phyloP scores from a whole-genome alignment of 2,113 vertebrate genomes.

The Rostratula benghalensis region DNA sequence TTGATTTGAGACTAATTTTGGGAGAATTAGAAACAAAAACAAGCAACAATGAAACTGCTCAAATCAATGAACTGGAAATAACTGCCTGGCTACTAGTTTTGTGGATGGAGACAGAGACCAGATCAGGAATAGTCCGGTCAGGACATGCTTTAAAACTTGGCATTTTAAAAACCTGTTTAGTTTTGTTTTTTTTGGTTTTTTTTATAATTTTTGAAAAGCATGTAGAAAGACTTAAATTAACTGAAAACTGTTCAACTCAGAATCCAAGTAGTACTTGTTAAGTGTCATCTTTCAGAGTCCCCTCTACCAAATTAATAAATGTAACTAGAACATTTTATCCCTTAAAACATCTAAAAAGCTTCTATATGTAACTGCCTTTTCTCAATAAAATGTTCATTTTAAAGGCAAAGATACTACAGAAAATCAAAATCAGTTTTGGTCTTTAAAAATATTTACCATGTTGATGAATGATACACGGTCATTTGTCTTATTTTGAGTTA shows the following conservation, averaged over 20 bases:
- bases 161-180: rapidly evolving
- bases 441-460: background rate
- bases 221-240: background rate
- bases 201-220: rapidly evolving
- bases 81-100: background rate
- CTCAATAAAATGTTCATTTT: background rate
- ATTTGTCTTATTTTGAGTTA: background rate
- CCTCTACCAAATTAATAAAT: background rate
- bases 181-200: background rate
- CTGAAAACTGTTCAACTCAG: background rate
- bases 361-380: background rate
- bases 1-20: background rate
- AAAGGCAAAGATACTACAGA: background rate
- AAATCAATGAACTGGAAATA: background rate
- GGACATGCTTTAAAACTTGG: background rate
- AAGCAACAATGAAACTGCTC: background rate
- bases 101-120: background rate
- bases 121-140: background rate
- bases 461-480: background rate
- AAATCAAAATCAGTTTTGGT: background rate
- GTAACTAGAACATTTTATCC: background rate
- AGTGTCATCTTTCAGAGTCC: background rate
- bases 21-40: background rate
- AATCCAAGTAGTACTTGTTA: background rate
- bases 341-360: background rate